These are phyloP conservation scores for Pristionchus maxplancki DNA, from an alignment of 2,888 invertebrate genomes.

Conservation along the genomic window DNA sequence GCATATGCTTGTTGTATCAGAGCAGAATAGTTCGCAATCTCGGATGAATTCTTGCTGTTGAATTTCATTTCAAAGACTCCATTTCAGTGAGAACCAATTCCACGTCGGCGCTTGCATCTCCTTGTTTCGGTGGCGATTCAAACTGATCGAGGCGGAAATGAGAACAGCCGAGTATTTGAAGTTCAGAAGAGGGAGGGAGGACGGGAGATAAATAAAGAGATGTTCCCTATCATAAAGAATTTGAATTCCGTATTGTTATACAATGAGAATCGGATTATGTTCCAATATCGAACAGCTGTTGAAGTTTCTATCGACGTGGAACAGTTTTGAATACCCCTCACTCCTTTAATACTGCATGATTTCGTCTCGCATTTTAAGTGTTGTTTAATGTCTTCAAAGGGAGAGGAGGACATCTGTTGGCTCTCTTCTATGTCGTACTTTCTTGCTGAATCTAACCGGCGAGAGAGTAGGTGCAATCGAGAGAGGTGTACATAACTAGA, in stretches of 20 bases:
- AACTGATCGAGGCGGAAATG: conserved; percentile 57
- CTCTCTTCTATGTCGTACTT: no score
- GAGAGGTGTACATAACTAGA: not conserved
- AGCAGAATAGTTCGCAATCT: no score
- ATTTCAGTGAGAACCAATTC: conserved; percentile 59
- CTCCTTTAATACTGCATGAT: no score
- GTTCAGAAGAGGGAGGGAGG: conserved; percentile 55
- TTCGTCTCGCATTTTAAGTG: not conserved
- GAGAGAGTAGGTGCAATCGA: no score
- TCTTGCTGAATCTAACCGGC: not conserved
- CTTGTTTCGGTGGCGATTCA: conserved; percentile 67
- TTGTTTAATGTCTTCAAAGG: not conserved
- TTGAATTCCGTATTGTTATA: no score
- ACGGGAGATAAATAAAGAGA: not conserved
- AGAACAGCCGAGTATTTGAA: conserved; percentile 63
- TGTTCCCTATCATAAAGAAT: no score
- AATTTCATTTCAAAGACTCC: no score
- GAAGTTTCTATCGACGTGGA: no score
- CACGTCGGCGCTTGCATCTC: conserved; percentile 53
- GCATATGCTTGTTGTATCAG: no score
- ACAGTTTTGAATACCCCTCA: no score
- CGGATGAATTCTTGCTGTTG: no score
- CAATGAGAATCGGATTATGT: not conserved
- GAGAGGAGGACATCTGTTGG: not conserved
- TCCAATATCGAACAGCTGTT: not conserved